Conservation (phyloP, 2,888 invertebrate genomes). For the Leptarthrus brevirostris region DNA sequence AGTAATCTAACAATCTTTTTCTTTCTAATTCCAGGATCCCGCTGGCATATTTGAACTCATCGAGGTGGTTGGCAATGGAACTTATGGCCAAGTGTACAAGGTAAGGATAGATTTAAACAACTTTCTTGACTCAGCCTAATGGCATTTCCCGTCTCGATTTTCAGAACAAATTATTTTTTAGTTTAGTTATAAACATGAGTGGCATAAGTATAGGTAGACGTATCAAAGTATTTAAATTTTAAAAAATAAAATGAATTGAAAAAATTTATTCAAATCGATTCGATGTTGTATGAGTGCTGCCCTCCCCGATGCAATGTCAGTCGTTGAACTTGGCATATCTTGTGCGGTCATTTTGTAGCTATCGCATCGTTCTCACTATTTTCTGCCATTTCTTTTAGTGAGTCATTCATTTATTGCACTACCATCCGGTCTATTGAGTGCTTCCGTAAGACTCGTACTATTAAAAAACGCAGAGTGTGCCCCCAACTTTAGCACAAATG, state of each 20-base stretch:
- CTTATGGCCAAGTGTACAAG: constrained; percentile 99
- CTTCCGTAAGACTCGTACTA: neutral
- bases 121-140: constrained; percentile 2
- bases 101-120: constrained; percentile 69
- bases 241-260: no score
- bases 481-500: neutral
- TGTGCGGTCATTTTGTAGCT: constrained; percentile 22
- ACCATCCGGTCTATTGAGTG: constrained; percentile 21
- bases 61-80: constrained; percentile 99
- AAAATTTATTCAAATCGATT: no score
- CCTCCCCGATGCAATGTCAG: constrained; percentile 48
- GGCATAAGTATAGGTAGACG: no score
- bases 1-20: constrained; percentile 22
- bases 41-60: constrained; percentile 99
- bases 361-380: neutral
- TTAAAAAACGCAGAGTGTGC: neutral
- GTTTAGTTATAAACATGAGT: no score
- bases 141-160: constrained; percentile 14
- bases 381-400: neutral
- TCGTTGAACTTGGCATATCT: constrained; percentile 50
- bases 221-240: no score
- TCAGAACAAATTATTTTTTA: constrained; percentile 12
- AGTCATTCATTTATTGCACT: constrained; percentile 7
- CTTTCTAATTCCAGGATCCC: constrained; percentile 86
- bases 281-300: constrained; percentile 9